A percentile compares a stretch with the other conserved stretches of the same genome.
Conservation (phyloP, 2,113 vertebrate genomes). For the Nettapus auritus region DNA sequence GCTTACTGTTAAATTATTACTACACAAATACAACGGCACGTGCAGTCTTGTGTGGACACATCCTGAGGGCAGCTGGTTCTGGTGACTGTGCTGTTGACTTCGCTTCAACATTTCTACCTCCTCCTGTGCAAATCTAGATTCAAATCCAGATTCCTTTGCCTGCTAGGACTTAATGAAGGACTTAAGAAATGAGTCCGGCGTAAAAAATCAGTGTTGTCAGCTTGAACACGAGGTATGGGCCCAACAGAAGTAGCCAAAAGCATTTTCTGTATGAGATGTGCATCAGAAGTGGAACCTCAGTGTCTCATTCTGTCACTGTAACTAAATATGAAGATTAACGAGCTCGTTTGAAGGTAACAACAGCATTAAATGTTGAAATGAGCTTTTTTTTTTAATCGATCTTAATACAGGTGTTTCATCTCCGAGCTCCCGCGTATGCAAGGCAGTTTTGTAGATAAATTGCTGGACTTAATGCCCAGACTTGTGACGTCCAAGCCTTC, state of each 20-base stretch:
- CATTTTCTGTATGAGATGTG: rapidly evolving
- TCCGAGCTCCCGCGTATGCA: conserved; percentile 91
- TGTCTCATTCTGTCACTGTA: not conserved
- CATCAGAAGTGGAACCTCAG: not conserved
- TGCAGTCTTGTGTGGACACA: rapidly evolving
- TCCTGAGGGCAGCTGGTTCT: not conserved
- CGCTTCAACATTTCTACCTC: not conserved
- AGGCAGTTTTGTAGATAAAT: conserved; percentile 93
- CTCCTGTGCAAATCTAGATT: not conserved
- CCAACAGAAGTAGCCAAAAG: not conserved
- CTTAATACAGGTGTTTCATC: conserved; percentile 84
- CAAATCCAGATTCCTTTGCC: not conserved
- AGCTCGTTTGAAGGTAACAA: not conserved
- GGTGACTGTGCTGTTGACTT: not conserved
- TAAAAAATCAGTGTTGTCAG: too few species aligned
- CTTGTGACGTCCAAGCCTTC: conserved; percentile 88
- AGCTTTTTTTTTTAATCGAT: conserved; percentile 1
- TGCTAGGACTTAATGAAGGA: not conserved
- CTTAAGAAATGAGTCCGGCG: not conserved
- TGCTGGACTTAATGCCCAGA: conserved; percentile 93
- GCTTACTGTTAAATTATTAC: not conserved
- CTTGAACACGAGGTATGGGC: not conserved
- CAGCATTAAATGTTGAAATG: not conserved
- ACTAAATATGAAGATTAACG: not conserved
- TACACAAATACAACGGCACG: not conserved